Evolutionary conservation across 1,140 invertebrate genomes (phyloP).

Genomic region (Globodera rostochiensis): DNA sequence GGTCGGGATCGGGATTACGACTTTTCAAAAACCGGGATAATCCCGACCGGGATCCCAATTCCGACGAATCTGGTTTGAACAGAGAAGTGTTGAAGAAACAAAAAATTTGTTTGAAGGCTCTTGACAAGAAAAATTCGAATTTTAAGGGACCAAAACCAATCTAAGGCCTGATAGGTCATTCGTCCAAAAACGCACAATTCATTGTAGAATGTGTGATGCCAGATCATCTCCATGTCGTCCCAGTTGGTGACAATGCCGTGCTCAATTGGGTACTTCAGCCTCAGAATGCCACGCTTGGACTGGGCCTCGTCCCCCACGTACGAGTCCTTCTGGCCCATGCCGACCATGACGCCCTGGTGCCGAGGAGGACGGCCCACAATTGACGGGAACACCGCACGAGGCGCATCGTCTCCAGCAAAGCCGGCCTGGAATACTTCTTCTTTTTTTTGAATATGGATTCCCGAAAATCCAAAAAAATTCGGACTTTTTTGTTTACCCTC

Average conservation of each 20-base stretch:
- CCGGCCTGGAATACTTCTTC: slow-evolving; percentile 70
- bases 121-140: no score
- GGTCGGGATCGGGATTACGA: no score
- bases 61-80: no score
- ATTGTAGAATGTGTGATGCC: slow-evolving; percentile 94
- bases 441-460: no score
- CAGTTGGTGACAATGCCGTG: slow-evolving; percentile 92
- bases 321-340: slow-evolving; percentile 93
- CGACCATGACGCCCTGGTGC: slow-evolving; percentile 86
- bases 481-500: no score
- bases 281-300: slow-evolving; percentile 85
- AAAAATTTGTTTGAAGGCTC: no score
- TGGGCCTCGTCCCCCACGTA: slow-evolving; percentile 97
- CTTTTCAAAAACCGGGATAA: no score
- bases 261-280: slow-evolving; percentile 92
- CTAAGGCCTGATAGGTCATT: no score
- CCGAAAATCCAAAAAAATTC: no score
- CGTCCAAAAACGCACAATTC: slow-evolving; percentile 71
- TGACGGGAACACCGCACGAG: slow-evolving; percentile 77
- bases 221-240: slow-evolving; percentile 96
- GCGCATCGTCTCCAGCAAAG: slow-evolving; percentile 92
- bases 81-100: no score
- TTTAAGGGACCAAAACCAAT: no score
- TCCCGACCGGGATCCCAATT: no score
- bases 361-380: slow-evolving; percentile 73